Evolutionary conservation across 2,113 vertebrate species (phyloP).

Genomic region (Athene noctua): DNA sequence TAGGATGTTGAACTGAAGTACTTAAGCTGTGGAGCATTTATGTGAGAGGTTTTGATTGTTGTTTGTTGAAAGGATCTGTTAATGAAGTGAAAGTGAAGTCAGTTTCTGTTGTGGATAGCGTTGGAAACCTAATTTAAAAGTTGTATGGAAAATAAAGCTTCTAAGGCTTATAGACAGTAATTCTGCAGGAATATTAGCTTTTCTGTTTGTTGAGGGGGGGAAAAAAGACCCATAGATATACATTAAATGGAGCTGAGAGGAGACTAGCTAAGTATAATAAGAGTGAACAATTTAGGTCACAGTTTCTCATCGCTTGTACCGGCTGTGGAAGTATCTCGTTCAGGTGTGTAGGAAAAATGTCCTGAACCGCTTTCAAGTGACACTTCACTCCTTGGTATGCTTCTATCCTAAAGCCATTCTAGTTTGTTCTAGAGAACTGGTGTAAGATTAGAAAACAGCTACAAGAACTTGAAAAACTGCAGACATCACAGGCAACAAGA

Average conservation of each 20-base stretch:
- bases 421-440: neutral
- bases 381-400: neutral
- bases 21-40: neutral
- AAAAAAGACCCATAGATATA: too few relatives aligned
- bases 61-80: neutral
- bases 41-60: neutral
- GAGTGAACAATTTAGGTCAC: neutral
- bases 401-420: neutral
- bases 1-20: neutral
- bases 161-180: neutral
- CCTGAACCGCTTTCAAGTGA: neutral
- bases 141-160: neutral
- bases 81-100: neutral
- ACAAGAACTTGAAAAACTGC: neutral
- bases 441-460: neutral
- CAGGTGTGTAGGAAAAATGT: neutral
- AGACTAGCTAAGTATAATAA: neutral
- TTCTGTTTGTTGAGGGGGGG: neutral
- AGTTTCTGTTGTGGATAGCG: neutral
- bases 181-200: neutral
- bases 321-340: neutral
- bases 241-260: neutral
- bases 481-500: neutral
- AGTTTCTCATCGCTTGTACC: neutral
- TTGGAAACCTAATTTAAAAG: neutral